Evolutionary conservation across 2,888 invertebrate genomes (phyloP).

Genomic region (Eupithecia inturbata): DNA sequence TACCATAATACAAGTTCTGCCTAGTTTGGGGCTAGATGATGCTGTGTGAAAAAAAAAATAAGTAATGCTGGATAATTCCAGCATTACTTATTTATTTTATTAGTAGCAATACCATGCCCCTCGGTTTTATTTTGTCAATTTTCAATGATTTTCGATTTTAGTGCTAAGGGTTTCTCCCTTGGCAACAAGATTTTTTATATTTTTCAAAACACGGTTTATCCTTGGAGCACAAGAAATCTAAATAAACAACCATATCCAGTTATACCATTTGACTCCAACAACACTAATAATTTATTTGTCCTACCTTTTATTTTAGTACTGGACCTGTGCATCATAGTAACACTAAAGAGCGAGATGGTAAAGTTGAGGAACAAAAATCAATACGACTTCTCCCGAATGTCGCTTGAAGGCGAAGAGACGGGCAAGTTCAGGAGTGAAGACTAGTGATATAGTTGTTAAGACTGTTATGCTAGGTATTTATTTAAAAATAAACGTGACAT

Average conservation of each 20-base stretch:
- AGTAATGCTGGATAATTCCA: no score
- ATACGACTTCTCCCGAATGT: slow-evolving; percentile 13
- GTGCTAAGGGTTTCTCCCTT: no score
- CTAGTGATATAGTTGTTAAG: background rate
- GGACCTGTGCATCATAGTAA: slow-evolving; percentile 20
- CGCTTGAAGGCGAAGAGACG: background rate
- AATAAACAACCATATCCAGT: background rate
- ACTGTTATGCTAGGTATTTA: background rate
- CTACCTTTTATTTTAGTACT: slow-evolving; percentile 16
- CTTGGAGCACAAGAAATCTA: background rate
- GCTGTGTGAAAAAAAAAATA: no score
- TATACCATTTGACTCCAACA: background rate
- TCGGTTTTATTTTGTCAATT: background rate
- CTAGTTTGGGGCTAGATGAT: no score
- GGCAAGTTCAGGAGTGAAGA: background rate
- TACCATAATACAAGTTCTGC: no score
- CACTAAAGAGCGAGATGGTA: slow-evolving; percentile 20
- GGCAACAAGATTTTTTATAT: background rate
- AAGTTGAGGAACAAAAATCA: slow-evolving; percentile 21
- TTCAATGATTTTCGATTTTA: no score
- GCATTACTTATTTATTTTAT: no score
- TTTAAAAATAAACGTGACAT: no score
- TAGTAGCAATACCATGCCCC: background rate
- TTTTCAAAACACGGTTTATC: background rate
- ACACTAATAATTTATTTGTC: background rate